These are phyloP conservation scores for Phalacrocorax aristotelis DNA, from an alignment of 2,113 vertebrate species.

Conservation along the genomic window DNA sequence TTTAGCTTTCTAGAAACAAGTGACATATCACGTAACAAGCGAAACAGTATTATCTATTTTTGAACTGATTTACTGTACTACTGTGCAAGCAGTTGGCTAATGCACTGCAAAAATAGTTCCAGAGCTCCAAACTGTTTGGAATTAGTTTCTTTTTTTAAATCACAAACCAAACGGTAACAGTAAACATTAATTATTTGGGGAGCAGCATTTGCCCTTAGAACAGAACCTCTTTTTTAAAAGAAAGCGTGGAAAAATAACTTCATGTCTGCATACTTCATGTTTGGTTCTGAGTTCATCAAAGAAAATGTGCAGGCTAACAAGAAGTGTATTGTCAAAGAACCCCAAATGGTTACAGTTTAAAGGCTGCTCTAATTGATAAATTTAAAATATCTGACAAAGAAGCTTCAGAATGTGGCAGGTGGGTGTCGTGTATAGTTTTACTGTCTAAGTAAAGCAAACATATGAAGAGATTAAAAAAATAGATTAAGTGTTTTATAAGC, in stretches of 20 bases:
- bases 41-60: conserved; percentile 25
- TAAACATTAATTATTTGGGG: neutral
- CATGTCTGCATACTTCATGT: neutral
- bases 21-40: neutral
- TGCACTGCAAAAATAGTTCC: neutral
- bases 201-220: neutral
- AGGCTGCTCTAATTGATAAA: conserved; percentile 48
- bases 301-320: neutral
- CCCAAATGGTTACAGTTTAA: conserved; percentile 14
- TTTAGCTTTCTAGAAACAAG: conserved; percentile 59
- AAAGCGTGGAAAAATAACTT: neutral
- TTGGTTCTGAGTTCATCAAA: neutral
- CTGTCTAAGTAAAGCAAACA: conserved; percentile 78
- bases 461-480: conserved; percentile 82
- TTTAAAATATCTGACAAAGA: conserved; percentile 58
- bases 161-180: neutral
- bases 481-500: conserved; percentile 83
- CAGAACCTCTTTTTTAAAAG: neutral
- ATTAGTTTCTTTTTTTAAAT: neutral
- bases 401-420: conserved; percentile 71
- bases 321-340: conserved; percentile 15
- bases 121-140: neutral
- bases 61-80: neutral
- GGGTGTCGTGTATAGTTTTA: conserved; percentile 67
- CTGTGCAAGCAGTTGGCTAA: neutral